Percentiles rank a stretch among this genome's conserved stretches.
Conservation (phyloP, 1,140 invertebrate species). For the Wiebesia pumilae region DNA sequence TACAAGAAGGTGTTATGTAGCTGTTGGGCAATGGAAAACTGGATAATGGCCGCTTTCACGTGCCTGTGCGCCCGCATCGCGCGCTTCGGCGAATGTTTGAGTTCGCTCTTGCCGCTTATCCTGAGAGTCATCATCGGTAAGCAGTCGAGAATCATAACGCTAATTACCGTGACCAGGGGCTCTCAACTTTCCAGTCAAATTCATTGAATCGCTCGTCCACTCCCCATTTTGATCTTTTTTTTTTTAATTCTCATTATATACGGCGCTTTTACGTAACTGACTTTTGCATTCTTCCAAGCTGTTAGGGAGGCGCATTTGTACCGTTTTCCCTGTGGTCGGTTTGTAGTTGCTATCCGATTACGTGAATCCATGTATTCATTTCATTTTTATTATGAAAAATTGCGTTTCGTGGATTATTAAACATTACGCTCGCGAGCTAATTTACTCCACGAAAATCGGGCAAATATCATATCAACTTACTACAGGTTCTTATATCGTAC, state of each 20-base stretch:
- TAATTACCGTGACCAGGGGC: constrained; percentile 68
- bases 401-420: background rate
- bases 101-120: constrained; percentile 69
- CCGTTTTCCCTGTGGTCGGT: background rate
- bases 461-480: background rate
- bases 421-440: background rate
- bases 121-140: constrained; percentile 66
- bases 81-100: constrained; percentile 65
- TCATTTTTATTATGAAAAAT: background rate
- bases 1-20: constrained; percentile 35
- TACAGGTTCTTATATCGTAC: background rate
- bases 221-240: background rate
- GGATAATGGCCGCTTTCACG: constrained; percentile 73
- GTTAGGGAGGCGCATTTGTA: background rate
- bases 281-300: background rate
- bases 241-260: background rate
- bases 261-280: constrained; percentile 10
- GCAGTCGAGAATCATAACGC: constrained; percentile 68
- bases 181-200: constrained; percentile 54
- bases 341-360: background rate
- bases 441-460: background rate
- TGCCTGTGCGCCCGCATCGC: constrained; percentile 63
- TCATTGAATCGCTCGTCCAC: background rate
- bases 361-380: background rate
- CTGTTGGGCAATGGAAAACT: constrained; percentile 67